These are phyloP conservation scores for Invenusta paracnida DNA, from an alignment of 2,888 invertebrate genomes.

Conservation along the genomic window DNA sequence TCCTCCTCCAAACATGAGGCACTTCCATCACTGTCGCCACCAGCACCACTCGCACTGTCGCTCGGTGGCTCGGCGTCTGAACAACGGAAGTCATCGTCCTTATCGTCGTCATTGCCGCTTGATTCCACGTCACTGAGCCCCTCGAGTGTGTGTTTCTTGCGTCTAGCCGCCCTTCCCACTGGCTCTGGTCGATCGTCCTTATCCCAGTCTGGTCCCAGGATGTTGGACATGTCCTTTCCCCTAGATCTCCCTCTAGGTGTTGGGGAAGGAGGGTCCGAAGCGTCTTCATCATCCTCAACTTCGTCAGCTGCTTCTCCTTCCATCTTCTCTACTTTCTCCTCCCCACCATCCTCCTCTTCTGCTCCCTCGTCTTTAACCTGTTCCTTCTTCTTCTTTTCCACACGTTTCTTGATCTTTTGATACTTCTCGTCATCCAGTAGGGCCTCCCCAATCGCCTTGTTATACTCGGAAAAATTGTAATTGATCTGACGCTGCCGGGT, in stretches of 20 bases:
- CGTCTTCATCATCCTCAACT: slow-evolving; percentile 35
- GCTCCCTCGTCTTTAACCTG: not conserved
- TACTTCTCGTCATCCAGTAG: slow-evolving; percentile 37
- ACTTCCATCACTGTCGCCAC: not conserved
- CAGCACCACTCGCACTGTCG: not conserved
- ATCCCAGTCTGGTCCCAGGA: slow-evolving; percentile 37
- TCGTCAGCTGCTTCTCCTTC: slow-evolving; percentile 34
- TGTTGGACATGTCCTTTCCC: slow-evolving; percentile 40
- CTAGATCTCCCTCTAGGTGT: not conserved
- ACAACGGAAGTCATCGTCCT: slow-evolving; percentile 9
- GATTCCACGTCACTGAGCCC: slow-evolving; percentile 4
- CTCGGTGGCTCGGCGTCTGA: not conserved
- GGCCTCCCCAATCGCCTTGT: slow-evolving; percentile 35
- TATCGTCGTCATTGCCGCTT: not conserved
- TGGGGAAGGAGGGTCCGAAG: slow-evolving; percentile 24
- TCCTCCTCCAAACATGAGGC: not conserved
- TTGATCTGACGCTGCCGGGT: not conserved
- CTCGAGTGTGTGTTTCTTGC: not conserved
- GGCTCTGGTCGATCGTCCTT: slow-evolving; percentile 32
- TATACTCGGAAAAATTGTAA: slow-evolving; percentile 35
- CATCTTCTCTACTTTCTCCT: not conserved
- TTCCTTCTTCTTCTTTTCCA: not conserved
- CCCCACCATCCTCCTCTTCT: not conserved
- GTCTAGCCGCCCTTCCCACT: not conserved
- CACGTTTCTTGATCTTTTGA: slow-evolving; percentile 32